Base-by-base conservation (phyloP, 2,113 vertebrate species). In the Melanostigma gelatinosum region DNA sequence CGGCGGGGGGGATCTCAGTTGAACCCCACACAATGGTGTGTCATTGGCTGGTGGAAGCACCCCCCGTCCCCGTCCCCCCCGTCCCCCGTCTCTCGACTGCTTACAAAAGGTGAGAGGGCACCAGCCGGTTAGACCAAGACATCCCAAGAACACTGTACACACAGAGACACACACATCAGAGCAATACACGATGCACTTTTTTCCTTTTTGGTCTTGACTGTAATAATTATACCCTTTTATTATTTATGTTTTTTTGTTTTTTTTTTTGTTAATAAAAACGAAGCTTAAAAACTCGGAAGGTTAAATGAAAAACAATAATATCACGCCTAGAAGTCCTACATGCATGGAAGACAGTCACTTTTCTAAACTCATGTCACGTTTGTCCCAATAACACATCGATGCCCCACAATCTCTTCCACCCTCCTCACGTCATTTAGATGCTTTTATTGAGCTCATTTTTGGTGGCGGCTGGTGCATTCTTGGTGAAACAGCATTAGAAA, bases 281-380 rank as follows among this genome's bases (percentile, higher is more conserved):
- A 91, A 86, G 84, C 82, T 87, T 87, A 91, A 90, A 92, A 94
- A 91, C 62, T 77, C 29, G 73, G 77, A 89, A 92, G 82, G 86
- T 86, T 86, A 91, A 94, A 89, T 84, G 86, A 93, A 90, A 34
- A 88, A 91, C 89, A 80, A 90, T 77, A 79, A 82, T 79, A 89
- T 89, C 87, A 93, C 89, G 89, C 90, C 90, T 92, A 94, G 85
- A 92, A 94, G 90, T 93, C 87, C 90, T 93, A 94, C 95, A 95
- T 95, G 95, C 95, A 95, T 94, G 94, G 94, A 95, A 95, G 95
- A 96, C 94, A 79, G 91, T 93, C 88, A 93, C 91, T 82, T 92
- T 93, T 92, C 91, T 91, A 92, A 91, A 91, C 75, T 92, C 88
- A 91, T 91, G 92, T 91, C 83, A 90, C 85, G 69, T 88, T 92